Evolutionary conservation across 1,140 invertebrate species (phyloP), one percentile per base, ranked within the genome.

Genomic region (Xylocopa sonorina): DNA sequence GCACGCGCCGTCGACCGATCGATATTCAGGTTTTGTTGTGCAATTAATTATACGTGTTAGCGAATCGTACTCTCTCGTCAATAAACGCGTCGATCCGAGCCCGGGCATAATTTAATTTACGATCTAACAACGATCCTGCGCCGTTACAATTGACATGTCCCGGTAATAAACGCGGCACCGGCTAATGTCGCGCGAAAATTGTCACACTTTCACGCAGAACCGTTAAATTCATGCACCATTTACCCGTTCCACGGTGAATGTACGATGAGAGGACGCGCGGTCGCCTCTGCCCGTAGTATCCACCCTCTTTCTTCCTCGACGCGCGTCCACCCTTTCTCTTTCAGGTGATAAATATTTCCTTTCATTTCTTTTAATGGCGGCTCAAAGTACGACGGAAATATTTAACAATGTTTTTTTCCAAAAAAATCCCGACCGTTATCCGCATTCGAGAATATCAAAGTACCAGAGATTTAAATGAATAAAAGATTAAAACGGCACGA

Each of bases 1-100:
- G 32, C 63, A 46, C 38, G 43, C 38, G 21, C 41, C 32, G 21
- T 24, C 27, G 34, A n/a, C n/a, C n/a, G 24, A 76, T 83, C 69
- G 71, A 84, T 79, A 80, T 55, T 58, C 58, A 21, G 55, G 69
- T 75, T 84, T 83, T 80, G 83, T 84, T 84, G 83, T 66, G 66
- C 82, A 83, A 84, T 84, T 84, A 84, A 84, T 84, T 84, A 84
- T 76, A 84, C 72, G 77, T 72, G 80, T 84, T 83, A 84, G 77
- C 72, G 76, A 83, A 53, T 83, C 69, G 57, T 69, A 82, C 24
- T 46, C 24, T 46, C 69, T 51, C 69, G 71, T 72, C 81, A 57
- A 84, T 84, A 84, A 80, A 84, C 81, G 77, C 57, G 50, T 21
- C 46, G 38, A 29, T 16, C 12, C 53, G 51, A 48, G 34, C n/a